phyloP scores from a whole-genome alignment of 1,140 invertebrate species.

The Drosophila novamexicana region DNA sequence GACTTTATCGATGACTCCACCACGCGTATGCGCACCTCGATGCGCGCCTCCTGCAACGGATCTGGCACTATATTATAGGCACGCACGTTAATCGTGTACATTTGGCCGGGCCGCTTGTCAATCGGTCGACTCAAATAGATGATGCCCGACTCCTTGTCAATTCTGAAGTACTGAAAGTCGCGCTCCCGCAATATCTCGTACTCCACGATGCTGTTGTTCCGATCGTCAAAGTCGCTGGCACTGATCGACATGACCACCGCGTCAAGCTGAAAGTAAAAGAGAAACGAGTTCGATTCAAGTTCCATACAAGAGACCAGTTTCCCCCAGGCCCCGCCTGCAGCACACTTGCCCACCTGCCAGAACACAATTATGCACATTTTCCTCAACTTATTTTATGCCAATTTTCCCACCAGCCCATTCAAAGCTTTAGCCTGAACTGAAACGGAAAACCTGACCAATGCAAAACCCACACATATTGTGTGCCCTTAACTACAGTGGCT shows the following conservation, averaged over 20 bases:
- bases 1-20: slow-evolving; percentile 95
- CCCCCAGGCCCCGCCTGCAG: background rate
- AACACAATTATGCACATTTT: slow-evolving; percentile 52
- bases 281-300: slow-evolving; percentile 38
- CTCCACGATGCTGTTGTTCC: slow-evolving; percentile 91
- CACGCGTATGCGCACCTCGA: slow-evolving; percentile 92
- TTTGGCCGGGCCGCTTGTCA: slow-evolving; percentile 86
- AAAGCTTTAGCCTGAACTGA: slow-evolving; percentile 9
- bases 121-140: slow-evolving; percentile 91
- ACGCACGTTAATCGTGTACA: slow-evolving; percentile 90
- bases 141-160: slow-evolving; percentile 91
- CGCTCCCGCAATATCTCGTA: slow-evolving; percentile 87
- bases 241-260: slow-evolving; percentile 94
- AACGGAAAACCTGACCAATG: background rate
- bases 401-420: background rate
- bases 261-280: slow-evolving; percentile 72
- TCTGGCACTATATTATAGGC: slow-evolving; percentile 90
- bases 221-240: slow-evolving; percentile 94
- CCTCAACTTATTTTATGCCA: background rate
- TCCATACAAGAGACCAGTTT: background rate
- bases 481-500: background rate
- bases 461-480: background rate
- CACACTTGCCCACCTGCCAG: slow-evolving; percentile 58
- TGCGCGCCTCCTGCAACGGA: slow-evolving; percentile 87
- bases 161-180: slow-evolving; percentile 90